Base-by-base conservation (phyloP, 2,888 invertebrate species). In the Colostygia pectinataria region DNA sequence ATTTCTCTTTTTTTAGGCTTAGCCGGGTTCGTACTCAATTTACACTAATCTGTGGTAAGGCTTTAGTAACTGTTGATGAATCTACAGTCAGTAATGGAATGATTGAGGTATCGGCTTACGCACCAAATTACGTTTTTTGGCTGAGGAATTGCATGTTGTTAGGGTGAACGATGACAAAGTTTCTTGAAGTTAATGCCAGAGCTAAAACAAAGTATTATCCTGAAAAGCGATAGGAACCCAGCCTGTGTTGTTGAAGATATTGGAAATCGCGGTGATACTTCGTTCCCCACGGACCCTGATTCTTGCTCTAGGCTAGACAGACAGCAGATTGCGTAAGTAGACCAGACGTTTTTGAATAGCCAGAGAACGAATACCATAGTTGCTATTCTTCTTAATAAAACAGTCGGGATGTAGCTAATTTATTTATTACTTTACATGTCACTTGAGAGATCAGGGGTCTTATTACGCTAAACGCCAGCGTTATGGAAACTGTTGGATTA, bases 1-100 rank as follows among this genome's bases (percentile, higher is more conserved):
- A 40, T 41, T 51, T 52, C 51, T 55, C 20, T 52, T 49, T 48
- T 34, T 40, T 46, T 48, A 36, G 18, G 44, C 18, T 52, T n/a
- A 36, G 44, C 40, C 20, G 40, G 24, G 43, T 24, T 10, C 31
- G n/a, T 25, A 37, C 27, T 10, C 14, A 36, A 23, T 15, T 6
- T 0, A 1, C 4, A 4, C 0, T 31, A 13, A 31, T 0, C 40
- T 43, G 34, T 43, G 34, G 18, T n/a, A 3, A 8, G 14, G 14
- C 14, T 7, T 2, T 34, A 27, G 20, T 13, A 20, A 42, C 34
- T 42, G 27, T 12, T 18, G 28, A 20, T 20, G 12, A 34, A 20
- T 34, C 42, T 42, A 18, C 18, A 13, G 25, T 7, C 1, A n/a
- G n/a, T 20, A 34, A 34, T 34, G 1, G 7, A 33, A 27, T 41